Evolutionary conservation across 2,797 vertebrate species (phyloP).

Genomic region (Coreius guichenoti): DNA sequence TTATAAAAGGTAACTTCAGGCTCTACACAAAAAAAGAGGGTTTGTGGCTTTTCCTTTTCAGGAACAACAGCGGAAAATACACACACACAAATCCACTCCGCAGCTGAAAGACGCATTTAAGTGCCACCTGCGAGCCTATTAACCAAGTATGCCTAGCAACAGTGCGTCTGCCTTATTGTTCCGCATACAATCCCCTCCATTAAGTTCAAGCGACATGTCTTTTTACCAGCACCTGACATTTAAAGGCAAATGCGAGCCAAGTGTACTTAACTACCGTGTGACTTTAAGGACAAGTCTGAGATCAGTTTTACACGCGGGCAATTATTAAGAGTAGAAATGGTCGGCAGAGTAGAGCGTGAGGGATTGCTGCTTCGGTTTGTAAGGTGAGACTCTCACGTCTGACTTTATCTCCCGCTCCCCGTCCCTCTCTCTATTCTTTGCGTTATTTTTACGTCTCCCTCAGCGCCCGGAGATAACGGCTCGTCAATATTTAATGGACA

Average conservation of each 20-base stretch:
- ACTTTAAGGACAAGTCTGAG: slow-evolving; percentile 18
- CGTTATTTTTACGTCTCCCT: slow-evolving; percentile 62
- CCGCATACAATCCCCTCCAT: slow-evolving; percentile 21
- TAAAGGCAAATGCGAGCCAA: slow-evolving; percentile 24
- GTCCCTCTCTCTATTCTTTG: slow-evolving; percentile 51
- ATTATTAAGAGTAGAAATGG: slow-evolving; percentile 10
- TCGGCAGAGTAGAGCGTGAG: not conserved
- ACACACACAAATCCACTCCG: slow-evolving; percentile 9
- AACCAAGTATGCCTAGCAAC: slow-evolving; percentile 46
- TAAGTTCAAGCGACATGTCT: slow-evolving; percentile 24
- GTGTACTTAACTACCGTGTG: slow-evolving; percentile 1
- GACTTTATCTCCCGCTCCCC: slow-evolving; percentile 55
- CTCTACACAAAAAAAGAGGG: slow-evolving; percentile 34
- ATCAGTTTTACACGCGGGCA: slow-evolving; percentile 5
- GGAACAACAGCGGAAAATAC: slow-evolving; percentile 21
- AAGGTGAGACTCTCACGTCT: slow-evolving; percentile 59
- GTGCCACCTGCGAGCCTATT: slow-evolving; percentile 57
- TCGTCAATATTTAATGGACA: slow-evolving; percentile 73
- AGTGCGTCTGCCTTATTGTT: slow-evolving; percentile 45
- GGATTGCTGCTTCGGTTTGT: slow-evolving; percentile 43
- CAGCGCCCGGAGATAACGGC: slow-evolving; percentile 63
- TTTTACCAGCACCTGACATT: slow-evolving; percentile 47
- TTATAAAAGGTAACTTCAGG: slow-evolving; percentile 51
- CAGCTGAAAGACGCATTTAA: slow-evolving; percentile 39
- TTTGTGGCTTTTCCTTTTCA: slow-evolving; percentile 42